Evolutionary conservation across 2,888 invertebrate genomes (phyloP), one percentile per base, ranked within the genome.

Genomic region (Oxyteleia sp.): DNA sequence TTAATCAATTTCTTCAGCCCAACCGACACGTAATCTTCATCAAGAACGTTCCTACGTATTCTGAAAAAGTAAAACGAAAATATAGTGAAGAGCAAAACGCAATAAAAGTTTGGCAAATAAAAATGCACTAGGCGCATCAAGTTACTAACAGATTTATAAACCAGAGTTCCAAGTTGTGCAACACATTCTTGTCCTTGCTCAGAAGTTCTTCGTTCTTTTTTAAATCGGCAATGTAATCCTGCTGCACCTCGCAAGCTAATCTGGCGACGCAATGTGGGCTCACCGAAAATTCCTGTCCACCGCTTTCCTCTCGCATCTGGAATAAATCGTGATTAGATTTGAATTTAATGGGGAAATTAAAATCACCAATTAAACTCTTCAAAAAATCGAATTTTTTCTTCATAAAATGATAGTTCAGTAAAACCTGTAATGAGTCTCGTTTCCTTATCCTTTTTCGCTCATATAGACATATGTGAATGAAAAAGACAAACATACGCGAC

Each of bases 171-270:
- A 90, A 80, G 11, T 78, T 82, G 16, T 87, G 72, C 23, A 90
- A 86, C 5, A 84, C 81, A n/a, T 82, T 80, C 55, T 86, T 79
- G 35, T 86, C 80, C 51, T 71, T 76, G 10, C 76, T 78, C 16
- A 86, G 53, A 11, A 84, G 41, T 43, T 87, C 82, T 26, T 82
- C 72, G 23, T 88, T 87, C 43, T 87, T 88, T 8, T 84, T 86
- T 5, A 89, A 68, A 23, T 90, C 88, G 2, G 83, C 81, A n/a
- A 90, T 83, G 66, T 91, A 92, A 68, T 91, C 91, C 35, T 88
- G 89, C 47, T 92, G 92, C 41, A 93, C 88, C 74, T 92, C 91
- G 53, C 93, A 93, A 29, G 92, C 87, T n/a, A 93, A 69, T 81
- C 92, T 89, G 13, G 93, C 93, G 0, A 91, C 89, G 84, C 93